These are phyloP conservation scores for Dipodomys merriami DNA, from an alignment of 2,113 vertebrate species.

Conservation along the genomic window DNA sequence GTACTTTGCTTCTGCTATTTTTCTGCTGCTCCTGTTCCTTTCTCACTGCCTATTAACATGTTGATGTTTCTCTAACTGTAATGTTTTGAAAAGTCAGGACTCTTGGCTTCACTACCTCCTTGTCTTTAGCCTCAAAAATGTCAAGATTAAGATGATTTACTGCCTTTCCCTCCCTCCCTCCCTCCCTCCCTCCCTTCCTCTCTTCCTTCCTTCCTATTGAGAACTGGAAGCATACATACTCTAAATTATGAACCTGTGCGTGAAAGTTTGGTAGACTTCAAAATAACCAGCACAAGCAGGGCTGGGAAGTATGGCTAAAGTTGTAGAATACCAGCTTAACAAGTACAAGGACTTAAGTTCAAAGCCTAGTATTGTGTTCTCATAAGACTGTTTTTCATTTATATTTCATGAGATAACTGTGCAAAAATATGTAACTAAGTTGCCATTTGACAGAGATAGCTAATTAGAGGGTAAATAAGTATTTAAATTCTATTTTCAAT, in stretches of 20 bases:
- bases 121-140: not conserved
- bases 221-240: too few relatives aligned
- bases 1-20: not conserved
- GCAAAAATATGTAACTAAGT: not conserved
- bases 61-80: not conserved
- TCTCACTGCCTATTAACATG: too few relatives aligned
- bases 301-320: too few relatives aligned
- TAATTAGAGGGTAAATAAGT: not conserved
- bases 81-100: not conserved
- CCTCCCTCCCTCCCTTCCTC: too few relatives aligned
- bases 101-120: not conserved
- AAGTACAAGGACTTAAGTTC: too few relatives aligned
- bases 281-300: too few relatives aligned
- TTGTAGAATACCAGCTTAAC: too few relatives aligned
- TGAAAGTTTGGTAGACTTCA: too few relatives aligned
- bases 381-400: not conserved
- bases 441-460: conserved; percentile 13
- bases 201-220: too few relatives aligned
- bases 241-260: too few relatives aligned
- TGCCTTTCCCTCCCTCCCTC: too few relatives aligned
- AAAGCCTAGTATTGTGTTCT: too few relatives aligned
- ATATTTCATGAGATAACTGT: not conserved
- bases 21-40: not conserved
- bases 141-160: not conserved
- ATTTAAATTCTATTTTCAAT: not conserved